Conservation (phyloP, 2,113 vertebrate species). For the Xiphophorus hellerii region DNA sequence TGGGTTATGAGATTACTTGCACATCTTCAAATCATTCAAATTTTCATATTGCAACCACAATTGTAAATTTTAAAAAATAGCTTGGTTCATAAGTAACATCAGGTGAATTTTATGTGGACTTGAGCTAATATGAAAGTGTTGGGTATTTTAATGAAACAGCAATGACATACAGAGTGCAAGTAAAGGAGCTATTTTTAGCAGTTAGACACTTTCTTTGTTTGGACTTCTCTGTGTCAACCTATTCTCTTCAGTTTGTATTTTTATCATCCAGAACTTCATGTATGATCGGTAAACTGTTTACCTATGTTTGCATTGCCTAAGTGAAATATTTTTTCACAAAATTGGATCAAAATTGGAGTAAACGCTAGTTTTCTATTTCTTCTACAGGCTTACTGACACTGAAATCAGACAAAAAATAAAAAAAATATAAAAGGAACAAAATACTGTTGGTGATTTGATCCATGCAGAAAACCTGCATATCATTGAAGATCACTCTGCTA, state of each 20-base stretch:
- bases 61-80: background rate
- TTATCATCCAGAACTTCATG: constrained; percentile 4
- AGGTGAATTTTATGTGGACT: background rate
- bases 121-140: background rate
- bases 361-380: constrained; percentile 13
- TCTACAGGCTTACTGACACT: background rate
- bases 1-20: background rate
- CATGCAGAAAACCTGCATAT: constrained; percentile 13
- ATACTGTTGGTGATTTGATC: constrained; percentile 1
- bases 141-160: background rate
- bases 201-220: constrained; percentile 17
- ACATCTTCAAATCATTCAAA: background rate
- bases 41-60: background rate
- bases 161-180: background rate
- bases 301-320: constrained; percentile 12
- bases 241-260: constrained; percentile 17
- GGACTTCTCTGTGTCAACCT: background rate
- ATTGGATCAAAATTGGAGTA: constrained; percentile 22
- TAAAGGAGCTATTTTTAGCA: background rate
- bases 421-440: background rate
- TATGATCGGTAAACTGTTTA: constrained; percentile 32
- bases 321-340: constrained; percentile 9
- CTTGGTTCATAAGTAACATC: background rate
- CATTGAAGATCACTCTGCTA: constrained; percentile 9
- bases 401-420: constrained; percentile 3